A percentile compares a stretch with the other conserved stretches of the same genome.
phyloP scores from a whole-genome alignment of 2,888 invertebrate genomes.

The Drosophila picticornis region DNA sequence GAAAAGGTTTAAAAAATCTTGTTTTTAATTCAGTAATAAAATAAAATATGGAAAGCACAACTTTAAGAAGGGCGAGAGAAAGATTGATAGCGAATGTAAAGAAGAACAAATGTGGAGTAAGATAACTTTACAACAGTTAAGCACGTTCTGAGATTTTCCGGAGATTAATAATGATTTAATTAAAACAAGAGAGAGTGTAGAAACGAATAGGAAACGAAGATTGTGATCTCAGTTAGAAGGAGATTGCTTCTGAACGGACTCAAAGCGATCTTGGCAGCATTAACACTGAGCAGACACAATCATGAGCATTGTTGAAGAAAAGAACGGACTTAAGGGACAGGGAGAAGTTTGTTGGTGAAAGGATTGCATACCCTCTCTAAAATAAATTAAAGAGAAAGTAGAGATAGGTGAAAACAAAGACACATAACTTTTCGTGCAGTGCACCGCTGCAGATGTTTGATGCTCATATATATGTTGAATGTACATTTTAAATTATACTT shows the following conservation, averaged over 20 bases:
- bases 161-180: not conserved
- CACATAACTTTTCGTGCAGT: not conserved
- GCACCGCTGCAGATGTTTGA: not conserved
- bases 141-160: not conserved
- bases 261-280: not conserved
- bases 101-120: not conserved
- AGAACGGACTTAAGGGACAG: not conserved
- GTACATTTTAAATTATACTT: not conserved
- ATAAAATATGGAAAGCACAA: not conserved
- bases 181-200: not conserved
- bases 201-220: too few species aligned
- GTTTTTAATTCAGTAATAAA: not conserved
- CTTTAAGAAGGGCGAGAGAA: not conserved
- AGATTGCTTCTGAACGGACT: not conserved
- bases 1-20: not conserved
- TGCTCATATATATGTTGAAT: not conserved
- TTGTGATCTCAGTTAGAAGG: too few species aligned
- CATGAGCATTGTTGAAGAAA: not conserved
- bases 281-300: not conserved
- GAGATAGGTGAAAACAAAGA: not conserved
- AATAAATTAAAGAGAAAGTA: not conserved
- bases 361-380: too few species aligned
- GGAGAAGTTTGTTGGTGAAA: not conserved
- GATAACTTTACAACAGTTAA: not conserved
- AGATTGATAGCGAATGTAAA: not conserved